A percentile compares a stretch with the other conserved stretches of the same genome.
Conservation (phyloP, 1,140 invertebrate species). For the Neodiprion virginianus region DNA sequence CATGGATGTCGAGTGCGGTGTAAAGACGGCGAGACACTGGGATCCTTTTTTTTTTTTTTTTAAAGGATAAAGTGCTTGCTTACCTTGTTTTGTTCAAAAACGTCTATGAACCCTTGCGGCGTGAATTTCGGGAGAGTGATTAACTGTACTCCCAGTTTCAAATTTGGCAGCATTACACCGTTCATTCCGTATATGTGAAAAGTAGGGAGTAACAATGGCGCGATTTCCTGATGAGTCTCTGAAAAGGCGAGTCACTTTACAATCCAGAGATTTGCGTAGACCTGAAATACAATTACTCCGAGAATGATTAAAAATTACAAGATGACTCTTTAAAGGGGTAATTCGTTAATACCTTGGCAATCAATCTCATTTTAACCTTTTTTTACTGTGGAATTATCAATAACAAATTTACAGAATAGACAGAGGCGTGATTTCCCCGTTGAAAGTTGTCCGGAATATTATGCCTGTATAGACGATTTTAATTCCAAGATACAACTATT, state of each 20-base stretch:
- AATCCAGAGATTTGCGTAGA: slow-evolving; percentile 21
- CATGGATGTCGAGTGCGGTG: slow-evolving; percentile 16
- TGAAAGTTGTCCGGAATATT: too few species aligned
- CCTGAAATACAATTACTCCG: slow-evolving; percentile 14
- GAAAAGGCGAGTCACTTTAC: slow-evolving; percentile 37
- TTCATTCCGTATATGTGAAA: slow-evolving; percentile 87
- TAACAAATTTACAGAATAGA: too few species aligned
- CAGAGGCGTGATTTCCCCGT: too few species aligned
- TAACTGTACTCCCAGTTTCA: slow-evolving; percentile 71
- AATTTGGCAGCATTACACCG: slow-evolving; percentile 61
- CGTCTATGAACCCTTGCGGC: slow-evolving; percentile 67
- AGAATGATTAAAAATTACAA: not conserved
- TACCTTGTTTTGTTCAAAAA: slow-evolving; percentile 66
- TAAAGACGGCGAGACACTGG: too few species aligned
- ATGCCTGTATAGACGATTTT: too few species aligned
- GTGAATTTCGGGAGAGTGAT: slow-evolving; percentile 79
- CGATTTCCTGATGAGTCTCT: slow-evolving; percentile 62
- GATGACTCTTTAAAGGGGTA: slow-evolving; percentile 15
- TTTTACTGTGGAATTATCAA: too few species aligned
- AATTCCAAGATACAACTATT: too few species aligned
- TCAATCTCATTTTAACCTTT: too few species aligned
- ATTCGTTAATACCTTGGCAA: too few species aligned
- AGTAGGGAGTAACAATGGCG: slow-evolving; percentile 76
- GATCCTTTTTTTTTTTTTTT: not conserved
- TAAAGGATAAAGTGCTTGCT: slow-evolving; percentile 11